These are phyloP conservation scores for Ceratina japonica DNA, from an alignment of 1,140 invertebrate genomes.

Conservation along the genomic window DNA sequence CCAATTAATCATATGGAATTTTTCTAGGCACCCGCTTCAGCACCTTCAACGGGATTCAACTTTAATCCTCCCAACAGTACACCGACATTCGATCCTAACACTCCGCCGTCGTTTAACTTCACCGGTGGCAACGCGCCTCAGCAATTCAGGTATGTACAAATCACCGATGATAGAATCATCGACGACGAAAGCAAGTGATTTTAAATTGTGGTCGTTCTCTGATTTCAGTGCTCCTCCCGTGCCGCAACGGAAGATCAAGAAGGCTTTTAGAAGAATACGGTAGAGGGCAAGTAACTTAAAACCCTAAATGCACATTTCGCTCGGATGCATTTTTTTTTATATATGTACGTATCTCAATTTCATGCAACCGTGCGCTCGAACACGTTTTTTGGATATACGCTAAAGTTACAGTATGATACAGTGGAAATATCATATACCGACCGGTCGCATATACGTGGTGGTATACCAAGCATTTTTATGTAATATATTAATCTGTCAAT, in stretches of 20 bases:
- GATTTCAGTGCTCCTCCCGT: constrained; percentile 61
- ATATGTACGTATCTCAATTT: constrained; percentile 2
- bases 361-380: constrained; percentile 42
- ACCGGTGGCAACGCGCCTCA: constrained; percentile 73
- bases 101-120: constrained; percentile 75
- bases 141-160: constrained; percentile 72
- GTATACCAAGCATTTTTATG: constrained; percentile 67
- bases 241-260: constrained; percentile 72
- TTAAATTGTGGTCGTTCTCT: not conserved
- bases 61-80: constrained; percentile 69
- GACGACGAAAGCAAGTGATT: not conserved
- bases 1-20: not conserved
- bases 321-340: constrained; percentile 46
- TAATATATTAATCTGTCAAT: constrained; percentile 67
- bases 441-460: constrained; percentile 58
- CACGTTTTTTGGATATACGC: constrained; percentile 53
- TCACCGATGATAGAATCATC: not conserved
- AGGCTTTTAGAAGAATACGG: constrained; percentile 74
- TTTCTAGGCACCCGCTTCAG: constrained; percentile 55
- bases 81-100: constrained; percentile 73
- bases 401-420: constrained; percentile 56
- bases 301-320: constrained; percentile 42
- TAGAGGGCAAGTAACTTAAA: constrained; percentile 55
- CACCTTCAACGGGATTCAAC: constrained; percentile 67
- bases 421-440: constrained; percentile 54